Evolutionary conservation across 2,797 vertebrate genomes (phyloP).

Genomic region (Muscicapa striata): DNA sequence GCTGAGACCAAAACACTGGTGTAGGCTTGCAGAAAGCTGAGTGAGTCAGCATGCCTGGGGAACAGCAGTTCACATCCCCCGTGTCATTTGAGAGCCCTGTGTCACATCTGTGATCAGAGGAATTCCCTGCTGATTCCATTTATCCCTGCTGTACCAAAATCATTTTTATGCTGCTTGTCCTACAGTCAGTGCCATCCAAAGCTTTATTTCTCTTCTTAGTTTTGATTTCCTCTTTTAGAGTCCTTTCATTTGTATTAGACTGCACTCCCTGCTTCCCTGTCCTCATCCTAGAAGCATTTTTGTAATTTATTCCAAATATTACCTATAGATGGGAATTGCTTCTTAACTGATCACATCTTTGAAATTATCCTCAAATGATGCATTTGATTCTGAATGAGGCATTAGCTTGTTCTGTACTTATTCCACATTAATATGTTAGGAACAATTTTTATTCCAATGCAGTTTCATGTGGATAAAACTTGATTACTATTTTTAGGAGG

Average conservation of each 20-base stretch:
- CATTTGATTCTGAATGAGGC: not conserved
- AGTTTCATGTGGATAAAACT: not conserved
- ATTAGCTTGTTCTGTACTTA: not conserved
- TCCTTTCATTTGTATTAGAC: not conserved
- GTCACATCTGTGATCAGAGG: not conserved
- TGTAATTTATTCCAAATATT: not conserved
- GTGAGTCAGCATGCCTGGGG: conserved; percentile 11
- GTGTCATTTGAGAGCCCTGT: not conserved
- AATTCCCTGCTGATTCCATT: conserved; percentile 8
- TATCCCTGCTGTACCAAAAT: not conserved
- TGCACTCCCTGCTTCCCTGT: not conserved
- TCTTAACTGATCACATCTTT: not conserved
- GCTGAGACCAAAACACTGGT: conserved; percentile 10
- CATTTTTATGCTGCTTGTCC: not conserved
- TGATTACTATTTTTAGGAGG: not conserved
- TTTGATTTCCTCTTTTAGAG: not conserved
- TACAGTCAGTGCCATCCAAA: not conserved
- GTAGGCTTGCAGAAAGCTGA: not conserved
- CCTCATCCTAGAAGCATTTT: not conserved
- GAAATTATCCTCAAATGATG: not conserved
- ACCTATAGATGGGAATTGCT: not conserved
- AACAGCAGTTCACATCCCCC: not conserved
- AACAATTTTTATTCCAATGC: not conserved
- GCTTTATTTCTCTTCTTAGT: not conserved
- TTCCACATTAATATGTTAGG: not conserved